These are phyloP conservation scores for Rotaria socialis DNA, from an alignment of 2,888 invertebrate genomes.

Conservation along the genomic window DNA sequence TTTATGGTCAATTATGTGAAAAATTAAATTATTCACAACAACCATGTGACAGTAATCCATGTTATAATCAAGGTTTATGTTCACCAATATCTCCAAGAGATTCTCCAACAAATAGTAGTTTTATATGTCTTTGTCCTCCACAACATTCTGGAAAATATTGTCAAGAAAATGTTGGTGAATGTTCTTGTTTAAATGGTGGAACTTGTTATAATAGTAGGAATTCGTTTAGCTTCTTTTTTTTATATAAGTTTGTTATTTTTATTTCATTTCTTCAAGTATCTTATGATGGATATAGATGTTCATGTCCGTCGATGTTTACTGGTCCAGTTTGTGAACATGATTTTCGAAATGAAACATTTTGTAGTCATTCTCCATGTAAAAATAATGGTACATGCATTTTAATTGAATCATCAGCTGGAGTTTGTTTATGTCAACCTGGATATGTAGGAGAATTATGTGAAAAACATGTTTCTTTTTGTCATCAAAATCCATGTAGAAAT, in stretches of 20 bases:
- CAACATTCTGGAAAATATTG: background rate
- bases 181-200: constrained; percentile 28
- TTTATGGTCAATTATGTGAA: constrained; percentile 19
- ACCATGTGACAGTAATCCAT: constrained; percentile 34
- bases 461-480: constrained; percentile 31
- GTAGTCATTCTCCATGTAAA: constrained; percentile 11
- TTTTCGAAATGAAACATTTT: constrained; percentile 27
- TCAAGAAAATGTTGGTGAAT: constrained; percentile 26
- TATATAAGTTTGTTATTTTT: too few relatives aligned
- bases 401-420: background rate
- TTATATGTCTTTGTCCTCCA: background rate
- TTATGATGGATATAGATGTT: background rate
- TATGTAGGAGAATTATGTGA: constrained; percentile 29
- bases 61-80: constrained; percentile 34
- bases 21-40: constrained; percentile 32
- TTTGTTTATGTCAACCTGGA: constrained; percentile 6
- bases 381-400: constrained; percentile 36
- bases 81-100: background rate
- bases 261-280: background rate
- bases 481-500: constrained; percentile 34
- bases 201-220: constrained; percentile 9
- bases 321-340: constrained; percentile 34
- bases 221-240: too few relatives aligned
- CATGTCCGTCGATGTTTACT: background rate
- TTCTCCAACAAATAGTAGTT: background rate